Evolutionary conservation across 2,797 vertebrate species (phyloP), one percentile per base, ranked within the genome.

Genomic region (Amniataba percoides): DNA sequence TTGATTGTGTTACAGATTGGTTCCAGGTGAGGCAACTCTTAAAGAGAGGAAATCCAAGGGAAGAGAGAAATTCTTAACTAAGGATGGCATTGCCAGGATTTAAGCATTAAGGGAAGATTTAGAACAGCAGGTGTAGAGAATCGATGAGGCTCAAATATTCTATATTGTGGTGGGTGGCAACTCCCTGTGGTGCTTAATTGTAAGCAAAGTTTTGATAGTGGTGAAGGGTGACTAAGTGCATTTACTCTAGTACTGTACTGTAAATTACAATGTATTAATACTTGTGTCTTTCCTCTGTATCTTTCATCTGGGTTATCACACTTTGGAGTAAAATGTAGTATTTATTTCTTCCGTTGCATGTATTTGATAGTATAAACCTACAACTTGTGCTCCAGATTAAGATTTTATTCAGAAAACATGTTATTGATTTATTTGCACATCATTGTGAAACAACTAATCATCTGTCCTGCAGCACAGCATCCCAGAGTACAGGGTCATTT

Each of bases 1-100:
- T 92, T 92, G 93, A 92, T 91, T 92, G 78, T 93, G 93, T 91
- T 93, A 89, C 88, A 95, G 93, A 95, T 94, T 95, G 90, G 86
- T 97, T 96, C 95, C 95, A 96, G 95, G 95, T 94, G 94, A 94
- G 87, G 80, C 48, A 46, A 55, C 74, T 85, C 73, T 72, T 56
- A 65, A 81, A 80, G 69, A 76, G 71, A 82, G 83, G 84, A 85
- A 88, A 80, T 80, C 81, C 76, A 58, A 79, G 67, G 77, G 72
- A 88, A 88, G 77, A 87, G 79, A 92, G 83, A 75, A 68, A 55
- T 53, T 80, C 72, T 72, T 82, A 83, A 85, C 77, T 78, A 52
- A 68, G 76, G 83, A 90, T 88, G 90, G 86, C 79, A 89, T 79
- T 71, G 82, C 67, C 71, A 71, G 84, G 80, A 91, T 87, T 91